Base-by-base conservation (phyloP, 64 coral and sea anemone genomes). In the Dendronephthya gigantea region DNA sequence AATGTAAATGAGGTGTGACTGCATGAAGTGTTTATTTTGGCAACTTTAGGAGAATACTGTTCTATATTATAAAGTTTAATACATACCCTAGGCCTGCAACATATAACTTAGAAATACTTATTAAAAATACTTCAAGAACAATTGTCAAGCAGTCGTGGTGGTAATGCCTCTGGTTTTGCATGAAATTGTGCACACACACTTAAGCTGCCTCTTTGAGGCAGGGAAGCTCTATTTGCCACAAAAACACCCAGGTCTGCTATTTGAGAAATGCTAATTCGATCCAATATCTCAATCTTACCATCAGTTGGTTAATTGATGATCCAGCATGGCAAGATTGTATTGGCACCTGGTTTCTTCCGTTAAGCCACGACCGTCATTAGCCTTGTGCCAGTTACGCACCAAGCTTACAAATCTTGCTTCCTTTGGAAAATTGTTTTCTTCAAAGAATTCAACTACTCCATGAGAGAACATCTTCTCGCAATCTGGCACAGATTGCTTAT, bases 171-270 rank as follows among this genome's bases (percentile, higher is more conserved):
- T 27, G 87, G 79, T 82, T 52, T 16, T 28, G 7, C 23, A 66
- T 88, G 79, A 66, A 88, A 88, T n/a, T 88, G 49, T 85, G 87
- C 50, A 66, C 83, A 9, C 14, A 86, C 87, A 39, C 68, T 88
- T 40, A 66, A 2, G 8, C 8, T 48, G 48, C 40, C 69, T 52
- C 39, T 62, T 33, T 92, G 87, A 14, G 91, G 87, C 12, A 92
- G 48, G 1, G 87, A 39, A 32, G 90, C 90, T 66, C 86, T 51
- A 30, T 88, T 85, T 9, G 90, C 86, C 22, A 88, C 83, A 82
- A 92, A 89, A 4, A 89, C 83, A 8, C 91, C 87, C 31, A 83
- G 87, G 35, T 92, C 91, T n/a, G 83, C 87, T 86, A 86, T 83
- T 16, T 51, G 25, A 6, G 82, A 93, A 34, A 90, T 66, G 1